Evolutionary conservation across 2,797 vertebrate genomes (phyloP), one percentile per base, ranked within the genome.

Genomic region (Gorsachius magnificus): DNA sequence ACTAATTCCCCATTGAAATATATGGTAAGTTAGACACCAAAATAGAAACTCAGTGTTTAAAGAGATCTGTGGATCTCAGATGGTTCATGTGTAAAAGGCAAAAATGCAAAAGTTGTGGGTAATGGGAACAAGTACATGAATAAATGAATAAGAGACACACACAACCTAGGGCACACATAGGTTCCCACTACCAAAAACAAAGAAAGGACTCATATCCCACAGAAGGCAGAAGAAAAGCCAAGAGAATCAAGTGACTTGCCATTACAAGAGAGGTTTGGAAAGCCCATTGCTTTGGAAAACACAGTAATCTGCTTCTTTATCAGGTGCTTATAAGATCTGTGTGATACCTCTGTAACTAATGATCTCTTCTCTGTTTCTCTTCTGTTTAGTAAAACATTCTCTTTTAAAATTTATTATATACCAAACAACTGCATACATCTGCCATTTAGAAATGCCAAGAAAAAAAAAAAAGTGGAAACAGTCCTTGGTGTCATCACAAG

Each of bases 1-100:
- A 92, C 89, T 87, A 96, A 94, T 87, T 94, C 48, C 57, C 66
- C 31, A 57, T 31, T 85, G 81, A 75, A 95, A 83, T 28, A 74
- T 51, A 63, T 43, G 63, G 58, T 58, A 66, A 84, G 46, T 79
- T 66, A 89, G 78, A 87, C 75, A 92, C 25, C 53, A 91, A 95
- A 93, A 74, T 3, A 85, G 78, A 53, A 80, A 22, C 54, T 89
- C 66, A 60, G 68, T 16, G 25, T 68, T 90, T 84, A 50, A 85
- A 69, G 41, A 50, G 18, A 17, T 68, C 78, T 58, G 77, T 4
- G 4, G 41, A 82, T 84, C 63, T 93, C 66, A n/a, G 35, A 48
- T 11, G 7, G 1, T 3, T 84, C 71, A 46, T 4, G 9, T 4
- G 0, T 45, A 68, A 91, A 87, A 93, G 21, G 64, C 60, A 85